These are phyloP conservation scores for Pristionchus exspectatus DNA, from an alignment of 2,888 invertebrate species.

Conservation along the genomic window DNA sequence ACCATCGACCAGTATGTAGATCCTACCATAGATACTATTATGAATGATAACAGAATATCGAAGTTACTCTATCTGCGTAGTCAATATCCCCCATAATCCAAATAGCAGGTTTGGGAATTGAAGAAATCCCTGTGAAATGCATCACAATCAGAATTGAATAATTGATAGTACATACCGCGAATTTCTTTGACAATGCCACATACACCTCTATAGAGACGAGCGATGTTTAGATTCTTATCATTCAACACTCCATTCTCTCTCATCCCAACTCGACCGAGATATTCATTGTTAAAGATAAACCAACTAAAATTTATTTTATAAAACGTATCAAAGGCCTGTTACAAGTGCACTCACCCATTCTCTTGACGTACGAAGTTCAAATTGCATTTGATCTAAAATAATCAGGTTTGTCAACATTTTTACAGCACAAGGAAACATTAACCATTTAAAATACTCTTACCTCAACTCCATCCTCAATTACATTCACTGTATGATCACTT, in stretches of 20 bases:
- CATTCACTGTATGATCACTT: not conserved
- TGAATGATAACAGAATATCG: too few species aligned
- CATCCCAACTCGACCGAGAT: slow-evolving; percentile 39
- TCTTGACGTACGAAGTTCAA: not conserved
- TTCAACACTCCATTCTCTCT: not conserved
- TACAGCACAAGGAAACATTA: not conserved
- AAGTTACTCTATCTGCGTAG: not conserved
- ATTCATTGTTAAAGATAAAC: not conserved
- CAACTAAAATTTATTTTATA: not conserved
- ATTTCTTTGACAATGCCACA: too few species aligned
- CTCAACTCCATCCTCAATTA: not conserved
- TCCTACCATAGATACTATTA: not conserved
- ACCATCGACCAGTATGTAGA: slow-evolving; percentile 31
- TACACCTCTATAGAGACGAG: not conserved
- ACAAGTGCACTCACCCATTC: not conserved
- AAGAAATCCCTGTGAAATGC: not conserved
- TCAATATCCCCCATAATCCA: slow-evolving; percentile 4
- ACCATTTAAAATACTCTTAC: not conserved
- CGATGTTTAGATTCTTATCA: not conserved
- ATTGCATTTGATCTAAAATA: not conserved
- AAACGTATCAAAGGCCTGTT: not conserved
- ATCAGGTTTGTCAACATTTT: not conserved
- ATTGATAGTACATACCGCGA: not conserved
- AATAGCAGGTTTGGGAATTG: not conserved
- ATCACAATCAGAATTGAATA: not conserved